A percentile compares a stretch with the other conserved stretches of the same genome.
phyloP scores from a whole-genome alignment of 2,888 invertebrate species.

The Patella pellucida region DNA sequence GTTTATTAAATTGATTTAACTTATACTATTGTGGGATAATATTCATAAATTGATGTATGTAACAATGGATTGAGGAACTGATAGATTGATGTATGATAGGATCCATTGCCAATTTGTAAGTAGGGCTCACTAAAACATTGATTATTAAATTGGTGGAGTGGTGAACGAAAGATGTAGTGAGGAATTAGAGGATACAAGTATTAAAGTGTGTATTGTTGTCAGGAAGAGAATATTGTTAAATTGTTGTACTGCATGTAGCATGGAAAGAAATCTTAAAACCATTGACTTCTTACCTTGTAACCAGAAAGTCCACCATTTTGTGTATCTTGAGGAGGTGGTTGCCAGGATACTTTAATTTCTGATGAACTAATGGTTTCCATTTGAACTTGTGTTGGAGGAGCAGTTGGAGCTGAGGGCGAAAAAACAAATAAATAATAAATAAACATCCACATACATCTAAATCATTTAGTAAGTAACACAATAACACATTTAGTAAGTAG shows the following conservation, averaged over 20 bases:
- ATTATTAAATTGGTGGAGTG: not conserved
- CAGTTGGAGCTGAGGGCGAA: slow-evolving; percentile 81
- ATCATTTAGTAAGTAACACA: too few species aligned
- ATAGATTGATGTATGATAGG: too few species aligned
- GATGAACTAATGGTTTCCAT: slow-evolving; percentile 89
- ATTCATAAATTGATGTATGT: too few species aligned
- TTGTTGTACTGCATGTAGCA: not conserved
- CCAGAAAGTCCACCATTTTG: slow-evolving; percentile 69
- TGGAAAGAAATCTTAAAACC: not conserved
- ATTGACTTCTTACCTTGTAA: slow-evolving; percentile 58
- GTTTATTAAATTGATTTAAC: too few species aligned
- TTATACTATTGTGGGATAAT: too few species aligned
- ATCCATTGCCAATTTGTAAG: too few species aligned
- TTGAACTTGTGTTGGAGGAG: slow-evolving; percentile 86
- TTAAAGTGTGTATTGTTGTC: not conserved
- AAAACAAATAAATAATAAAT: not conserved
- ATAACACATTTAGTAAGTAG: too few species aligned
- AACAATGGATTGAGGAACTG: too few species aligned
- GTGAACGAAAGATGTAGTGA: not conserved
- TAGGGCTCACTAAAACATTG: not conserved
- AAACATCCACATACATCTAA: too few species aligned
- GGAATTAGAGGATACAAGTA: not conserved
- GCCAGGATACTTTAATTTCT: slow-evolving; percentile 60
- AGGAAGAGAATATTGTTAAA: not conserved
- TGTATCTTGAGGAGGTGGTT: slow-evolving; percentile 56